Evolutionary conservation across 2,888 invertebrate species (phyloP).

Genomic region (Scaptomyza flava): DNA sequence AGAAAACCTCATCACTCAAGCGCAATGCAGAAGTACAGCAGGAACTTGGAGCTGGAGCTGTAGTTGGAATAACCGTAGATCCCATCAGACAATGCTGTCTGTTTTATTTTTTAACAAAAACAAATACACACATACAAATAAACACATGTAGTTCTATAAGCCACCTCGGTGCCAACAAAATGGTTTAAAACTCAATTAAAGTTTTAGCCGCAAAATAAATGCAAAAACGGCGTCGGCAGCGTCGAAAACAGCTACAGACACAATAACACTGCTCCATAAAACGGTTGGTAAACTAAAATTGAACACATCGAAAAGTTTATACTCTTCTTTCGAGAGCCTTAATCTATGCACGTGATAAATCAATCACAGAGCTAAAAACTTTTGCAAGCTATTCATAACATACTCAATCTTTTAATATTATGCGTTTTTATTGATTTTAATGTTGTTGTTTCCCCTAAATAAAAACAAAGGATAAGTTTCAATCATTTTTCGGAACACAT

Average conservation of each 20-base stretch:
- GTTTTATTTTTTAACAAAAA: conserved; percentile 28
- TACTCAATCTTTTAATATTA: neutral
- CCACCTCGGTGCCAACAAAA: conserved; percentile 60
- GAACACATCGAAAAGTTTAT: neutral
- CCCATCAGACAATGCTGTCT: conserved; percentile 35
- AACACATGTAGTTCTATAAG: conserved; percentile 40
- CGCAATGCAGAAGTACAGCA: conserved; percentile 42
- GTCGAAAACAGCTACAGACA: conserved; percentile 59
- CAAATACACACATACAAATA: conserved; percentile 9
- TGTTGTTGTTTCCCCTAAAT: no score
- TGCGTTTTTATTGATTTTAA: neutral
- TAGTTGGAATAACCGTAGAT: conserved; percentile 41
- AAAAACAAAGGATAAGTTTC: no score
- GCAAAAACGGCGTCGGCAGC: conserved; percentile 60
- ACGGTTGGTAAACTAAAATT: conserved; percentile 3
- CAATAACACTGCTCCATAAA: conserved; percentile 37
- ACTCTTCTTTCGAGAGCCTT: conserved; percentile 12
- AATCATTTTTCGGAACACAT: no score
- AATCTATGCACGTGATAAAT: neutral
- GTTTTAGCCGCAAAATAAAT: conserved; percentile 80
- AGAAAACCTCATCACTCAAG: conserved; percentile 73
- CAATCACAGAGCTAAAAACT: neutral
- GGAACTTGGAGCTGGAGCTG: conserved; percentile 7
- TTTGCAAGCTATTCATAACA: neutral
- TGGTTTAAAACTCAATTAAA: conserved; percentile 80